A percentile compares a stretch with the other conserved stretches of the same genome.
Conservation (phyloP, 2,888 invertebrate genomes). For the Ametastegia equiseti region DNA sequence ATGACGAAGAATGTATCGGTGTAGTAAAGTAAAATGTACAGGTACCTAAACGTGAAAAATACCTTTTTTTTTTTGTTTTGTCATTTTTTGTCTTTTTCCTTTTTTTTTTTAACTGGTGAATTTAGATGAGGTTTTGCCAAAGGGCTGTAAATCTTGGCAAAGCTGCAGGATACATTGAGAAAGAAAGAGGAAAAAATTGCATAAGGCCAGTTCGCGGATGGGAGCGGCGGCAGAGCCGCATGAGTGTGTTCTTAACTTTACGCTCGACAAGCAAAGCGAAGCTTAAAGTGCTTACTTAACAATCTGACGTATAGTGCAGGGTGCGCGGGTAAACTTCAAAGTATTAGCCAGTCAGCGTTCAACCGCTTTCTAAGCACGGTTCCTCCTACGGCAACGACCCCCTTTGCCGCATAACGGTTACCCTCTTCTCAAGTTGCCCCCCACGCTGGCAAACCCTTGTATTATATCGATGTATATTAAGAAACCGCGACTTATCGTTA, state of each 20-base stretch:
- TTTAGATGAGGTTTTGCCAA: not conserved
- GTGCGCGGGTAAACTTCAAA: slow-evolving; percentile 41
- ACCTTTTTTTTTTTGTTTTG: no score
- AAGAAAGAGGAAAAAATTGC: not conserved
- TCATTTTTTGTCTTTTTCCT: not conserved
- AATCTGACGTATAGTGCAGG: slow-evolving; percentile 36
- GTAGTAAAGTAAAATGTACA: no score
- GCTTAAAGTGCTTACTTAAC: slow-evolving; percentile 57
- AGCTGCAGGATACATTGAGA: not conserved
- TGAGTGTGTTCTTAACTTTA: slow-evolving; percentile 49
- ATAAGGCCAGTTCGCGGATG: slow-evolving; percentile 1
- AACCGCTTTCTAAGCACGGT: slow-evolving; percentile 25
- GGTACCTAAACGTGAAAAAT: no score
- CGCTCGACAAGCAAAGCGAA: slow-evolving; percentile 56
- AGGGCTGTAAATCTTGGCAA: not conserved
- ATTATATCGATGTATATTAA: slow-evolving; percentile 2
- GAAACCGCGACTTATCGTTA: slow-evolving; percentile 10
- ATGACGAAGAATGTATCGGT: not conserved
- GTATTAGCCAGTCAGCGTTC: slow-evolving; percentile 46
- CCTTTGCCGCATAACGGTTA: slow-evolving; percentile 16
- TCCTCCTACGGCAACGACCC: slow-evolving; percentile 24
- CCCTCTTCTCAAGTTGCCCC: slow-evolving; percentile 3
- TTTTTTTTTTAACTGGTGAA: not conserved
- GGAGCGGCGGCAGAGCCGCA: slow-evolving; percentile 2
- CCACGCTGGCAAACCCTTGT: not conserved